phyloP scores from a whole-genome alignment of 1,140 invertebrate species.

The Pogonomyrmex barbatus region DNA sequence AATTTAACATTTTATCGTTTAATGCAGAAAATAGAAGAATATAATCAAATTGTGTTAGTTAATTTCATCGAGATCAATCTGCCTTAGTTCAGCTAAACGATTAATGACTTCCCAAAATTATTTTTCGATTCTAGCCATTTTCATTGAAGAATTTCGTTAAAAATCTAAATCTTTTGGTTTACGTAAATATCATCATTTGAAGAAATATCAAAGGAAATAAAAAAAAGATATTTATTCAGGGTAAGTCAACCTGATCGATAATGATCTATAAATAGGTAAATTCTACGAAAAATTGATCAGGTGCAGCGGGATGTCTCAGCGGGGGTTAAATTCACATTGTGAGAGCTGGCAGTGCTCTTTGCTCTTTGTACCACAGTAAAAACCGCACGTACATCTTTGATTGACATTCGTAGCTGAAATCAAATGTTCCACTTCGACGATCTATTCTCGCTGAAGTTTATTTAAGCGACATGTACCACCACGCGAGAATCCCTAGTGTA shows the following conservation, averaged over 20 bases:
- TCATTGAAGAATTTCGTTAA: neutral
- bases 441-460: slow-evolving; percentile 58
- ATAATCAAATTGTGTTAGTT: neutral
- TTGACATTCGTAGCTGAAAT: slow-evolving; percentile 32
- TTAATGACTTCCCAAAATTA: neutral
- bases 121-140: neutral
- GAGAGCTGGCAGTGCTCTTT: neutral
- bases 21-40: neutral
- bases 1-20: neutral
- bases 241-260: neutral
- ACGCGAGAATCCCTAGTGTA: slow-evolving; percentile 39
- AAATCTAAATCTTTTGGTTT: neutral
- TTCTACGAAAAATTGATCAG: slow-evolving; percentile 11
- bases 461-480: slow-evolving; percentile 57
- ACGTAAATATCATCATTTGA: neutral
- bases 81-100: neutral
- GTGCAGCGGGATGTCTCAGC: neutral
- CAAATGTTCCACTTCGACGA: slow-evolving; percentile 59
- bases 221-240: neutral
- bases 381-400: slow-evolving; percentile 15
- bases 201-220: neutral
- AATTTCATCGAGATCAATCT: neutral
- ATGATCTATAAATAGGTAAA: neutral
- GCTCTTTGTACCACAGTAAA: slow-evolving; percentile 1
- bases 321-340: neutral